Evolutionary conservation across 2,888 invertebrate genomes (phyloP), one percentile per base, ranked within the genome.

Genomic region (Amphipoea oculea): DNA sequence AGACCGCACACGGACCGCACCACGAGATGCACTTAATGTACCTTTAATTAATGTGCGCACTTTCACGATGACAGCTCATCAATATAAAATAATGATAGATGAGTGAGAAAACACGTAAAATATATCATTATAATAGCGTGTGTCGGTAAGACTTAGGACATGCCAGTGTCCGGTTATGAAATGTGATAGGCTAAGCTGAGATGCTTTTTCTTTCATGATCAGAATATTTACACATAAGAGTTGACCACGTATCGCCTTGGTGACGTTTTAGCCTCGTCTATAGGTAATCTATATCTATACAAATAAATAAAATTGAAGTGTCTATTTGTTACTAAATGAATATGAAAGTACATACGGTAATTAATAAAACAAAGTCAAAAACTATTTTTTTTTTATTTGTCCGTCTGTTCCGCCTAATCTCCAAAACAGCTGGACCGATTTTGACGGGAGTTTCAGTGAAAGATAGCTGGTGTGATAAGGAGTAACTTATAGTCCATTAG

Each of bases 1-100:
- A 92, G 94, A 95, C 96, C 96, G 90, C 96, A 95, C 90, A 88
- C 87, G 91, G 90, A 88, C 90, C 90, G 81, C 86, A 71, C 82
- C 62, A 77, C 74, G 80, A 86, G 89, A 89, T 86, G 88, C 82
- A 79, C 86, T 79, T 84, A 89, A 91, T 89, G 81, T 90, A 62
- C 69, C 71, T 87, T 74, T 84, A 42, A 86, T 76, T 68, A 81
- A 78, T 85, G 66, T 63, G 42, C 66, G 70, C 66, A 45, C 36
- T 63, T 40, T 65, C 63, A 70, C 62, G 29, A 57, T 71, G 62
- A 67, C 54, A 73, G 65, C 45, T 66, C 70, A 86, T 78, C 42
- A 54, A 48, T 74, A 54, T 60, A 51, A 57, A 65, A 69, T 66
- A 67, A 23, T 62, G 14, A 70, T 40, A 9, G 20, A n/a, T 57